phyloP scores from a whole-genome alignment of 37 sponge, comb jelly and placozoan genomes.

The Ephydatia muelleri region DNA sequence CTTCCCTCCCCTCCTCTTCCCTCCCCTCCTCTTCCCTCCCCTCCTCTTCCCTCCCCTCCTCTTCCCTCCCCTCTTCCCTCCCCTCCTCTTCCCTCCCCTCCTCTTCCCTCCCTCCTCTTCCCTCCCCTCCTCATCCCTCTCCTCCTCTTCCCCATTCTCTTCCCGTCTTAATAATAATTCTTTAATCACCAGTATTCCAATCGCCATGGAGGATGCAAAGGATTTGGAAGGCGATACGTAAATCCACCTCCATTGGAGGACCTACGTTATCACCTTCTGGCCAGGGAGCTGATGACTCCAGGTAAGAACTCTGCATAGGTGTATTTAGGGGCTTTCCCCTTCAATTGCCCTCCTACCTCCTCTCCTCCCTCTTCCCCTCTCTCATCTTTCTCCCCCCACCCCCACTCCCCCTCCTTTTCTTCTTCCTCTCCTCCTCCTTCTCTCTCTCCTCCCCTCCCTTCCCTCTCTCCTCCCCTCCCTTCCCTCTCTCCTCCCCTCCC shows the following conservation, averaged over 20 bases:
- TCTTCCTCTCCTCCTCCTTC: not conserved
- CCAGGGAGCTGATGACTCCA: too few relatives aligned
- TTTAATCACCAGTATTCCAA: too few relatives aligned
- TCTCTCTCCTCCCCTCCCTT: not conserved
- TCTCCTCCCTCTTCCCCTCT: not conserved
- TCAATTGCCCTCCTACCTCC: not conserved
- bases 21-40: not conserved
- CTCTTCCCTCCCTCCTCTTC: not conserved
- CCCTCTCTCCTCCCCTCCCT: constrained; percentile 2
- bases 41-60: not conserved
- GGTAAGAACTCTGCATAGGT: too few relatives aligned
- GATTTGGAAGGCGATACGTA: too few relatives aligned
- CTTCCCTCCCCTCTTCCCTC: not conserved
- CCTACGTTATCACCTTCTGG: too few relatives aligned
- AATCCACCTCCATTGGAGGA: too few relatives aligned
- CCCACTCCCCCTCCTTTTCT: not conserved
- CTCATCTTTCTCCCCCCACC: constrained; percentile 3
- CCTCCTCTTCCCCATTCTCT: too few relatives aligned
- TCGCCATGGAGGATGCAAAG: too few relatives aligned
- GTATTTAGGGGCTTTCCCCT: not conserved
- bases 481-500: not conserved
- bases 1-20: not conserved
- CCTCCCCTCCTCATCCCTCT: too few relatives aligned
- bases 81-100: not conserved
- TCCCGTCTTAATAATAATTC: too few relatives aligned